phyloP scores from a whole-genome alignment of 2,113 vertebrate genomes.

The Pseudolaguvia tuberculata region DNA sequence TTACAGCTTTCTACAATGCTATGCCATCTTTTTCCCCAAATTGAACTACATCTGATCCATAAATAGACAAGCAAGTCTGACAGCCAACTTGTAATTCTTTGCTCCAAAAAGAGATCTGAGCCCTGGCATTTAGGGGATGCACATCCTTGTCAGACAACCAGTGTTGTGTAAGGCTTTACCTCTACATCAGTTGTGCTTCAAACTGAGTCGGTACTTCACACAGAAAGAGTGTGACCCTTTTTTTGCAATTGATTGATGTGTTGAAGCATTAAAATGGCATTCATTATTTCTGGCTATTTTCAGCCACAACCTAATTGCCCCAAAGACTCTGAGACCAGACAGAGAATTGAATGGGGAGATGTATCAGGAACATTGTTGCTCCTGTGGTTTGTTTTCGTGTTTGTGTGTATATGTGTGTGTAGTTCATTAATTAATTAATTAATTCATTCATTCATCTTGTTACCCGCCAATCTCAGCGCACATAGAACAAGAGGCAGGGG shows the following conservation, averaged over 20 bases:
- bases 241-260: slow-evolving; percentile 38
- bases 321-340: slow-evolving; percentile 15
- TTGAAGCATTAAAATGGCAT: slow-evolving; percentile 53
- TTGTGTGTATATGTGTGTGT: slow-evolving; percentile 28
- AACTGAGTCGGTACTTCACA: slow-evolving; percentile 48
- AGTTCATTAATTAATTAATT: too few relatives aligned
- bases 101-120: slow-evolving; percentile 45
- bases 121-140: slow-evolving; percentile 37
- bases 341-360: slow-evolving; percentile 5
- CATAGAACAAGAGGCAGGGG: too few relatives aligned
- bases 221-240: slow-evolving; percentile 47
- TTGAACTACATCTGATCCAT: slow-evolving; percentile 21
- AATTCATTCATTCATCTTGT: too few relatives aligned
- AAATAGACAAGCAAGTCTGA: slow-evolving; percentile 17
- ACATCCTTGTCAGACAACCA: slow-evolving; percentile 52
- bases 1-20: not conserved
- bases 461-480: too few relatives aligned
- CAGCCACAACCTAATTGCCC: not conserved
- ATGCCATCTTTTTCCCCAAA: not conserved
- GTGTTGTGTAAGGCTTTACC: slow-evolving; percentile 42
- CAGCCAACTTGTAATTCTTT: slow-evolving; percentile 26
- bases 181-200: slow-evolving; percentile 28
- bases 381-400: slow-evolving; percentile 18
- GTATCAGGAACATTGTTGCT: not conserved
- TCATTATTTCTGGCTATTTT: slow-evolving; percentile 44